Percentiles rank a stretch among this genome's conserved stretches.
Evolutionary conservation across 2,797 vertebrate species (phyloP).

Genomic region (Dendrocincla fuliginosa): DNA sequence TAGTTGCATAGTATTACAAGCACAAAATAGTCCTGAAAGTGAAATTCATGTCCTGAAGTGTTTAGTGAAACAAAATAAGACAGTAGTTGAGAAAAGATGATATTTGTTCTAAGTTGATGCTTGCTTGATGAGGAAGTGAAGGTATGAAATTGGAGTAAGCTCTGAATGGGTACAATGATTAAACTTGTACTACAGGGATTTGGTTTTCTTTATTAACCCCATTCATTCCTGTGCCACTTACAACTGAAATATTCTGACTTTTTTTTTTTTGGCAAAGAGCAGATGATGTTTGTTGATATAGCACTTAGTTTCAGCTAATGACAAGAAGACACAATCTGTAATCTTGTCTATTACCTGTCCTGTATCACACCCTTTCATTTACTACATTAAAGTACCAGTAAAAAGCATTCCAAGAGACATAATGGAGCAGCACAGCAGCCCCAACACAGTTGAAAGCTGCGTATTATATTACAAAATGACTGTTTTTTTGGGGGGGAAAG

Average conservation of each 20-base stretch:
- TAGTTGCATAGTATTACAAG: background rate
- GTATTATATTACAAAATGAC: conserved; percentile 63
- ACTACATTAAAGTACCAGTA: conserved; percentile 31
- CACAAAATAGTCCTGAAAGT: background rate
- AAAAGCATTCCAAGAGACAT: conserved; percentile 68
- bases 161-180: conserved; percentile 37
- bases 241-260: background rate
- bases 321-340: conserved; percentile 49
- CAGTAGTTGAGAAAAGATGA: background rate
- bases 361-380: conserved; percentile 58
- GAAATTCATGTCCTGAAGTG: background rate
- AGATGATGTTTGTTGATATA: conserved; percentile 20
- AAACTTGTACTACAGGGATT: conserved; percentile 45
- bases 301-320: conserved; percentile 49
- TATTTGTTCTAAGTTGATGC: background rate
- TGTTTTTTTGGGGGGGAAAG: background rate
- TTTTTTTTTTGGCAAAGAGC: background rate
- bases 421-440: conserved; percentile 22
- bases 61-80: background rate
- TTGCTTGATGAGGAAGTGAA: conserved; percentile 59
- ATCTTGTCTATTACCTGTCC: conserved; percentile 24
- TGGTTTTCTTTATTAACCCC: conserved; percentile 44
- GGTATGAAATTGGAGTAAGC: conserved; percentile 34
- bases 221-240: background rate
- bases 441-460: background rate